phyloP scores from a whole-genome alignment of 2,888 invertebrate genomes.

The Aproaerema taeniolella region DNA sequence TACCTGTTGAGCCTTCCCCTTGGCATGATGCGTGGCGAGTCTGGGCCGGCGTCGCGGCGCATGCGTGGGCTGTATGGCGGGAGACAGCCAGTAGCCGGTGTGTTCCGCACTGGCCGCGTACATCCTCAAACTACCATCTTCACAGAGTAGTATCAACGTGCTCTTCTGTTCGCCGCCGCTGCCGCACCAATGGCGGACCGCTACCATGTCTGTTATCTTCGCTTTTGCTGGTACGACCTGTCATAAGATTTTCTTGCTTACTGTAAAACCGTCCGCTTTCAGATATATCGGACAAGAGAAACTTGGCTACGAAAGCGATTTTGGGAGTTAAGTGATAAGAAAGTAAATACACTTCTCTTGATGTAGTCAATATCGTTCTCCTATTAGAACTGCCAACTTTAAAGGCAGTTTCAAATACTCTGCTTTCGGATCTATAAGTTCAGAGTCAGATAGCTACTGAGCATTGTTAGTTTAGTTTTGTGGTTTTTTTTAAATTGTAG shows the following conservation, averaged over 20 bases:
- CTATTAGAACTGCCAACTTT: too few relatives aligned
- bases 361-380: too few relatives aligned
- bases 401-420: too few relatives aligned
- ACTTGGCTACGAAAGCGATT: too few relatives aligned
- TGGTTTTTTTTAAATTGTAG: too few relatives aligned
- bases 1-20: slow-evolving; percentile 60
- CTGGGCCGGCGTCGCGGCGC: slow-evolving; percentile 53
- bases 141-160: slow-evolving; percentile 94
- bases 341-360: too few relatives aligned
- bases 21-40: slow-evolving; percentile 43
- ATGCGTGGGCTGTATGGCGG: slow-evolving; percentile 74
- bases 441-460: too few relatives aligned
- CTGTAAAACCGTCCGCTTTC: too few relatives aligned
- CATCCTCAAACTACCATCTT: slow-evolving; percentile 96
- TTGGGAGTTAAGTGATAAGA: too few relatives aligned
- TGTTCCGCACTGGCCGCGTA: slow-evolving; percentile 93
- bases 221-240: slow-evolving; percentile 90
- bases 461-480: too few relatives aligned
- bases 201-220: slow-evolving; percentile 98
- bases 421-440: too few relatives aligned
- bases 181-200: slow-evolving; percentile 91
- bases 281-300: too few relatives aligned
- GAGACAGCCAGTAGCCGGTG: slow-evolving; percentile 81
- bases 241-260: not conserved
- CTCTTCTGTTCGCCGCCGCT: slow-evolving; percentile 90